Percentiles rank a stretch among this genome's conserved stretches.
phyloP scores from a whole-genome alignment of 2,113 vertebrate genomes.

The Urocitellus parryii region DNA sequence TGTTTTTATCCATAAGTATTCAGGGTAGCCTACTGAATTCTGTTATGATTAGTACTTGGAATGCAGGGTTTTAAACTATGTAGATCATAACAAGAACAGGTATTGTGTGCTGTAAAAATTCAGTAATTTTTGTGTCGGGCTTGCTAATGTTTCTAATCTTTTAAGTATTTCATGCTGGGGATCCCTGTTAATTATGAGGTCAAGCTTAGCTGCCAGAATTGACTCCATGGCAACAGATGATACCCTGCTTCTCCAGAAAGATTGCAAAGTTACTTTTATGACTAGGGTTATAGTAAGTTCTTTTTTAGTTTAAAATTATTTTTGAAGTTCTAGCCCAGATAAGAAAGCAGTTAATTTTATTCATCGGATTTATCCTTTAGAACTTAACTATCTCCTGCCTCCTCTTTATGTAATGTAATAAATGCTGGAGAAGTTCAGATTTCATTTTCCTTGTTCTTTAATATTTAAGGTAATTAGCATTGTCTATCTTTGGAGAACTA shows the following conservation, averaged over 20 bases:
- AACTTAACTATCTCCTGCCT: neutral
- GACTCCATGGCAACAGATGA: conserved; percentile 51
- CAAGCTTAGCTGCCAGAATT: neutral
- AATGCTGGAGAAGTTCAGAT: neutral
- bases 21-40: neutral
- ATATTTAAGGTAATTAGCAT: conserved; percentile 23
- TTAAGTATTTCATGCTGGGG: neutral
- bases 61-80: neutral
- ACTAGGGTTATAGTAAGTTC: conserved; percentile 14
- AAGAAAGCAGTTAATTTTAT: conserved; percentile 53
- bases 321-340: neutral
- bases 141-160: neutral
- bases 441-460: conserved; percentile 40
- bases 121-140: conserved; percentile 23
- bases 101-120: conserved; percentile 43
- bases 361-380: neutral
- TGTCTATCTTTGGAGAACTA: neutral
- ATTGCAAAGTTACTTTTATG: neutral
- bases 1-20: neutral
- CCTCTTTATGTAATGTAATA: neutral
- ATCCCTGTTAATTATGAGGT: conserved; percentile 49
- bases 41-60: neutral
- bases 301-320: conserved; percentile 9
- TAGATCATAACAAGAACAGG: neutral
- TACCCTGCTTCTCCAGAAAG: conserved; percentile 46